phyloP scores from a whole-genome alignment of 2,888 invertebrate genomes.

The Campoplex nolae region DNA sequence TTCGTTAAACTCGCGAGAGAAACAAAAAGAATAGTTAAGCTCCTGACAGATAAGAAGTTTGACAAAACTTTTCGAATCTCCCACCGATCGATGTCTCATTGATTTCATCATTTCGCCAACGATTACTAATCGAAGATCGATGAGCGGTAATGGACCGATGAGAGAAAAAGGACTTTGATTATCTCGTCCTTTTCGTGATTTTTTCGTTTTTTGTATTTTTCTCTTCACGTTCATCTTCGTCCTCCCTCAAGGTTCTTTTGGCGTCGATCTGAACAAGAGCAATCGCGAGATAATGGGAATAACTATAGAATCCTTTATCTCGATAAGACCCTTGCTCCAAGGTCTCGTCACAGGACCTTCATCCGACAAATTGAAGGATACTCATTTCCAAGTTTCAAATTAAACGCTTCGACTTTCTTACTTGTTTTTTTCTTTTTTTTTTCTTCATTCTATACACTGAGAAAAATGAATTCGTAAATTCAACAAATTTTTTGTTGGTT shows the following conservation, averaged over 20 bases:
- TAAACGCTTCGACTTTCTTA: background rate
- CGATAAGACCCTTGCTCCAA: conserved; percentile 3
- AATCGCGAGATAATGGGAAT: conserved; percentile 16
- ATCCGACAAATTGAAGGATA: conserved; percentile 27
- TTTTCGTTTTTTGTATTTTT: background rate
- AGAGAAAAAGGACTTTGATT: conserved; percentile 6
- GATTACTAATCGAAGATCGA: conserved; percentile 58
- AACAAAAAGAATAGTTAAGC: background rate
- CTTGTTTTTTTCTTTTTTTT: background rate
- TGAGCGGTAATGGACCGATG: background rate
- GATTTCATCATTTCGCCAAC: conserved; percentile 36
- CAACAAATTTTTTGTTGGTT: no score
- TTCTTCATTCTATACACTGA: background rate
- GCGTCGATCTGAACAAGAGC: conserved; percentile 1
- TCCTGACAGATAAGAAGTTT: conserved; percentile 8
- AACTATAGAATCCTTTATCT: conserved; percentile 39
- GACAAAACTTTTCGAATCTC: conserved; percentile 29
- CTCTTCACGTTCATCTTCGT: background rate
- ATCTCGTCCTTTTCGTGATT: background rate
- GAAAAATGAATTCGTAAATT: no score
- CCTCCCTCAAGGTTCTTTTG: background rate
- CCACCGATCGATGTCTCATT: background rate
- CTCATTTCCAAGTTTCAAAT: background rate
- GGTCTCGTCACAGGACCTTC: conserved; percentile 27
- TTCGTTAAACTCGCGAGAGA: background rate